A percentile compares a stretch with the other conserved stretches of the same genome.
phyloP scores from a whole-genome alignment of 2,888 invertebrate species.

The Scaptomyza cyrtandrae region DNA sequence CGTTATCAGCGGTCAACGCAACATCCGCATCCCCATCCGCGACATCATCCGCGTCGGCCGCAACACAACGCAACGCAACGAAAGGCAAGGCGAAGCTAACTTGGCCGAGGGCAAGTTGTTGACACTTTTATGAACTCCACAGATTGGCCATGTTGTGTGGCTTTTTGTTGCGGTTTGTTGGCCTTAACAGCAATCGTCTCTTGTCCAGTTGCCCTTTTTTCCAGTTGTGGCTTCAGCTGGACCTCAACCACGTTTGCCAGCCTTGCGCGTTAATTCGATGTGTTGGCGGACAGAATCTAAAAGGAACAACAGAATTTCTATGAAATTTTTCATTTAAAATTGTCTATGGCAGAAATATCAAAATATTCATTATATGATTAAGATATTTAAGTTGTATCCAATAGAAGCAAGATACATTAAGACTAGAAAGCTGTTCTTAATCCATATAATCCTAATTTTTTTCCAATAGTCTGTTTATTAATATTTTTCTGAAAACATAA shows the following conservation, averaged over 20 bases:
- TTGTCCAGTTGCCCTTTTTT: slow-evolving; percentile 6
- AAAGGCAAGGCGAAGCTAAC: slow-evolving; percentile 6
- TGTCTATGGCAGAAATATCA: too few species aligned
- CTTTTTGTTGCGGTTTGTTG: slow-evolving; percentile 74
- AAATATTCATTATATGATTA: too few species aligned
- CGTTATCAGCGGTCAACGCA: slow-evolving; percentile 73
- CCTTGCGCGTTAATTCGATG: slow-evolving; percentile 17
- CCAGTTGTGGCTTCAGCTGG: slow-evolving; percentile 2
- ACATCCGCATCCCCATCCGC: slow-evolving; percentile 37
- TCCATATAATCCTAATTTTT: too few species aligned
- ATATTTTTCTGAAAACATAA: too few species aligned
- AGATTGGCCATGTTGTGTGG: slow-evolving; percentile 78
- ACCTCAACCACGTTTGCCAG: not conserved
- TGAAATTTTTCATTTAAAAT: too few species aligned
- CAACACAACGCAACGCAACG: slow-evolving; percentile 6
- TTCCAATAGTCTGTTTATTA: too few species aligned
- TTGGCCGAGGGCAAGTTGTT: slow-evolving; percentile 71
- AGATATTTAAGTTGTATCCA: too few species aligned
- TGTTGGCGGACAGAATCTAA: not conserved
- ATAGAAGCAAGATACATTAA: too few species aligned
- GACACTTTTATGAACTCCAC: slow-evolving; percentile 83
- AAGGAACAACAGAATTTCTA: not conserved
- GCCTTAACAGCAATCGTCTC: slow-evolving; percentile 37
- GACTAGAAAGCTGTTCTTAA: too few species aligned
- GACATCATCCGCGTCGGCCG: slow-evolving; percentile 25